Evolutionary conservation across 1,140 invertebrate species (phyloP).

Genomic region (Caerostris extrusa): DNA sequence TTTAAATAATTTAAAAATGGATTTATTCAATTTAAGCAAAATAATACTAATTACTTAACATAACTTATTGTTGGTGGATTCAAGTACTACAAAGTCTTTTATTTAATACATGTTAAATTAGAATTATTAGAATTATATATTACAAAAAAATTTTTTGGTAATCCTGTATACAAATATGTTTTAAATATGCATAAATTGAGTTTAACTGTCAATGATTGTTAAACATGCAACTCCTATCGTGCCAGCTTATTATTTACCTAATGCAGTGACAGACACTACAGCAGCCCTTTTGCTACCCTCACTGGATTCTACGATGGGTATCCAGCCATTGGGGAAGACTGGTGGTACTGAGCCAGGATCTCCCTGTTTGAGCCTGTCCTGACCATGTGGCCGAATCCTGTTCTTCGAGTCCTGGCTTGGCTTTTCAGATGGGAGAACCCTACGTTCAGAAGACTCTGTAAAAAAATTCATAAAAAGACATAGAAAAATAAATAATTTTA

Average conservation of each 20-base stretch:
- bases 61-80: too few species aligned
- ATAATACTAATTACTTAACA: too few species aligned
- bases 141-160: too few species aligned
- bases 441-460: not conserved
- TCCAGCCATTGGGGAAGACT: constrained; percentile 94
- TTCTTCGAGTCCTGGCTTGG: not conserved
- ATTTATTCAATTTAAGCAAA: too few species aligned
- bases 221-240: too few species aligned
- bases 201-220: too few species aligned
- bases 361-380: not conserved
- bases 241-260: constrained; percentile 83
- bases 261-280: constrained; percentile 86
- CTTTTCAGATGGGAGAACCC: not conserved
- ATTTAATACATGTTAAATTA: too few species aligned
- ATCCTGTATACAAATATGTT: too few species aligned
- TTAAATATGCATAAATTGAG: too few species aligned
- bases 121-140: too few species aligned
- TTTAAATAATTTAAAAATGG: too few species aligned
- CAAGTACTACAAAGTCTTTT: too few species aligned
- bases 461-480: not conserved
- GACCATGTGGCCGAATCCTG: not conserved
- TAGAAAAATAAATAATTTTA: not conserved
- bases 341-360: constrained; percentile 85
- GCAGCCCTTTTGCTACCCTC: constrained; percentile 85
- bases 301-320: constrained; percentile 87